phyloP scores from a whole-genome alignment of 2,888 invertebrate genomes.

The Alitta virens region DNA sequence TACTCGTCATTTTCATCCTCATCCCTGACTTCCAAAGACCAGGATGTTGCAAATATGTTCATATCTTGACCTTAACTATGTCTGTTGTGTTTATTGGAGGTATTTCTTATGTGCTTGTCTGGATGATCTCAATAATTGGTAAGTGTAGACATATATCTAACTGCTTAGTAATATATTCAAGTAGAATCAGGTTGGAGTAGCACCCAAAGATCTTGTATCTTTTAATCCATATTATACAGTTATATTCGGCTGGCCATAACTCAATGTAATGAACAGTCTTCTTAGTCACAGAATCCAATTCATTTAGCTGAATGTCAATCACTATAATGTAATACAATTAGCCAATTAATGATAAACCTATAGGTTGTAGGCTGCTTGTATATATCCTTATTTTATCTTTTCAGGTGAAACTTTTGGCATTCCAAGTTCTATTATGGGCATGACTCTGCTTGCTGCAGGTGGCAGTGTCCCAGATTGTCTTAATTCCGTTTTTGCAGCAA shows the following conservation, averaged over 20 bases:
- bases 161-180: too few relatives aligned
- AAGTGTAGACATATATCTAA: too few relatives aligned
- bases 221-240: too few relatives aligned
- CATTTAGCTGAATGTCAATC: too few relatives aligned
- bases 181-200: too few relatives aligned
- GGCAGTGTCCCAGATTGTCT: slow-evolving; percentile 52
- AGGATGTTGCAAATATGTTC: slow-evolving; percentile 40
- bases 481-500: slow-evolving; percentile 47
- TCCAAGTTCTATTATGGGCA: slow-evolving; percentile 51
- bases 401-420: slow-evolving; percentile 34
- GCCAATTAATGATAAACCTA: too few relatives aligned
- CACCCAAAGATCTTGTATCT: too few relatives aligned
- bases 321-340: too few relatives aligned
- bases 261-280: too few relatives aligned
- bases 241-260: too few relatives aligned
- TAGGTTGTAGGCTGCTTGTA: too few relatives aligned
- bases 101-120: slow-evolving; percentile 49
- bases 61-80: slow-evolving; percentile 42
- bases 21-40: slow-evolving; percentile 77
- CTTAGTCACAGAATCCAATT: too few relatives aligned
- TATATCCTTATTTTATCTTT: not conserved
- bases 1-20: slow-evolving; percentile 78
- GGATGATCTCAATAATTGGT: slow-evolving; percentile 52
- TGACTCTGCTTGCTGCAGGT: slow-evolving; percentile 53
- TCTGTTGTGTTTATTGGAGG: slow-evolving; percentile 49